Percentiles rank a stretch among this genome's conserved stretches.
These are phyloP conservation scores for Drosophila barbarae DNA, from an alignment of 2,888 invertebrate genomes.

Conservation along the genomic window DNA sequence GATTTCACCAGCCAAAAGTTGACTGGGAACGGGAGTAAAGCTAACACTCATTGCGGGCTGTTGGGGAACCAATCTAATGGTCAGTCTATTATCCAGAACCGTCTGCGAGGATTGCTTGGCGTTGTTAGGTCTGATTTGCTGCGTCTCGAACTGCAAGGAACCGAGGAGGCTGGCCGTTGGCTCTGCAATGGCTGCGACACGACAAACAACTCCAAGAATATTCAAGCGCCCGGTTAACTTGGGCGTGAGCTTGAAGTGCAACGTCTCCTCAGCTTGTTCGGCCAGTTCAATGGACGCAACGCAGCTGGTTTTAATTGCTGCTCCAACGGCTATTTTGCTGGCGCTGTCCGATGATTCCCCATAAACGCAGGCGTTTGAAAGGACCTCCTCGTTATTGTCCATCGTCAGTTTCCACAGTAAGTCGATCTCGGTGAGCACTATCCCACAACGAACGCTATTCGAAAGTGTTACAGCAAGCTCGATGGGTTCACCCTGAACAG, in stretches of 20 bases:
- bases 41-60: slow-evolving; percentile 90
- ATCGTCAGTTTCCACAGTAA: slow-evolving; percentile 78
- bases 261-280: slow-evolving; percentile 81
- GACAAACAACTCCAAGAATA: slow-evolving; percentile 85
- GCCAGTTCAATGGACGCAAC: slow-evolving; percentile 72
- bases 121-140: slow-evolving; percentile 66
- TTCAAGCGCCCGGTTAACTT: slow-evolving; percentile 86
- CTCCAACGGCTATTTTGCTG: slow-evolving; percentile 69
- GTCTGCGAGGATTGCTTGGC: slow-evolving; percentile 65
- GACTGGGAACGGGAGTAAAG: slow-evolving; percentile 84
- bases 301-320: slow-evolving; percentile 75
- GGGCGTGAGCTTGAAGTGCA: slow-evolving; percentile 87
- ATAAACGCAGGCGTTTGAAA: slow-evolving; percentile 79
- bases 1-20: slow-evolving; percentile 86
- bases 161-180: slow-evolving; percentile 74
- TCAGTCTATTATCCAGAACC: slow-evolving; percentile 84
- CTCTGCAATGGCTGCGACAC: slow-evolving; percentile 77
- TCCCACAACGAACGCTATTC: slow-evolving; percentile 83
- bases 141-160: slow-evolving; percentile 77
- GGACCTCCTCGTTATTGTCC: slow-evolving; percentile 77
- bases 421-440: slow-evolving; percentile 77
- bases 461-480: slow-evolving; percentile 83
- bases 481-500: slow-evolving; percentile 90
- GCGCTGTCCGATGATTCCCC: slow-evolving; percentile 72
- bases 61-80: slow-evolving; percentile 87